Conservation (phyloP, 2,888 invertebrate species). For the Seira musarum region DNA sequence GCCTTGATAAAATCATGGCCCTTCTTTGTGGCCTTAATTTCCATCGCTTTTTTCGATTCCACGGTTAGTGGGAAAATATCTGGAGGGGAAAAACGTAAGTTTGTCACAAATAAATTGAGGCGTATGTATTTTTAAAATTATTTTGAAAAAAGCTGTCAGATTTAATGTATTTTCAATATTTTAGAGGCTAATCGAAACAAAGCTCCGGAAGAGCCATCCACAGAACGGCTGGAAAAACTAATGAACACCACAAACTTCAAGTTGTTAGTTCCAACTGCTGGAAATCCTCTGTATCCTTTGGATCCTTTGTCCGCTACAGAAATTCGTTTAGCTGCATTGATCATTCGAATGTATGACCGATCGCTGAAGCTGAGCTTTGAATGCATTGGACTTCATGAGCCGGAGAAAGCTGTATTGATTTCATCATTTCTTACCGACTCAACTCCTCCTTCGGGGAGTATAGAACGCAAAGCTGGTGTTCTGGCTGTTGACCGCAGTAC, state of each 20-base stretch:
- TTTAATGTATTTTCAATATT: background rate
- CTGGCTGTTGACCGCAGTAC: constrained; percentile 10
- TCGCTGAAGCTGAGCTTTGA: constrained; percentile 13
- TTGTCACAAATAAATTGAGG: too few species aligned
- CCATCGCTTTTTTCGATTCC: too few species aligned
- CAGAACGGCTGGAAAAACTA: background rate
- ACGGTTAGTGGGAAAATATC: too few species aligned
- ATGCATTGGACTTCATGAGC: constrained; percentile 41
- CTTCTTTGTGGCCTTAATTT: too few species aligned
- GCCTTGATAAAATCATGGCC: too few species aligned
- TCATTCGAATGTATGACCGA: constrained; percentile 11
- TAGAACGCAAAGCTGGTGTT: constrained; percentile 13
- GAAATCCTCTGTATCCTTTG: constrained; percentile 31
- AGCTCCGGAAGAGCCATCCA: background rate
- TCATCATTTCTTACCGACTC: constrained; percentile 31
- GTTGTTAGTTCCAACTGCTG: background rate
- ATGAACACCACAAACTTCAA: background rate
- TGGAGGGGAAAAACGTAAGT: too few species aligned
- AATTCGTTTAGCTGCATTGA: constrained; percentile 28
- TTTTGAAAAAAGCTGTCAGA: too few species aligned
- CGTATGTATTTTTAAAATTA: too few species aligned
- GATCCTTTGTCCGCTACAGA: constrained; percentile 40
- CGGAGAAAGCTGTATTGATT: constrained; percentile 34
- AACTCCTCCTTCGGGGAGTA: background rate
- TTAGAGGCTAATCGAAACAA: background rate